These are phyloP conservation scores for Magallana nippona DNA, from an alignment of 2,888 invertebrate genomes.

Conservation along the genomic window DNA sequence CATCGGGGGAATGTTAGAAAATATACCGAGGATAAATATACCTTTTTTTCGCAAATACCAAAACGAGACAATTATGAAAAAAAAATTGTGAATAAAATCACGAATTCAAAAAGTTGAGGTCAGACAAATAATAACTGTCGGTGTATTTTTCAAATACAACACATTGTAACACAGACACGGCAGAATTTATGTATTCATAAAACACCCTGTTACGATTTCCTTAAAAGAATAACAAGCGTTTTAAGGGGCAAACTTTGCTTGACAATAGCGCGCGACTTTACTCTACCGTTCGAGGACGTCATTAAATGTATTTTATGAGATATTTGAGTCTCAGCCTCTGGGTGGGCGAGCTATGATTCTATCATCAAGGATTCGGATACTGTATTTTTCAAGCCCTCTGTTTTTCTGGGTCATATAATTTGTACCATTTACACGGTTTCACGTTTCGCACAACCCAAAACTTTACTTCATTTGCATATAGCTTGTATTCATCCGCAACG, in stretches of 20 bases:
- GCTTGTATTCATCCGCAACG: neutral
- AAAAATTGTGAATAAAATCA: neutral
- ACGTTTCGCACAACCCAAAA: slow-evolving; percentile 31
- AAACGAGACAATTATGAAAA: neutral
- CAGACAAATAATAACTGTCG: slow-evolving; percentile 19
- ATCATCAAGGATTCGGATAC: slow-evolving; percentile 46
- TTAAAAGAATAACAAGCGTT: slow-evolving; percentile 10
- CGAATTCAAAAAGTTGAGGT: neutral
- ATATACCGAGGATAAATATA: too few relatives aligned
- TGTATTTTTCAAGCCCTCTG: slow-evolving; percentile 43
- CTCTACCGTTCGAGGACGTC: slow-evolving; percentile 39
- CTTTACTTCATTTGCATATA: slow-evolving; percentile 37
- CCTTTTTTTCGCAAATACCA: too few relatives aligned
- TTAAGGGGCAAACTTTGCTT: slow-evolving; percentile 1
- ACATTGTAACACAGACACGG: slow-evolving; percentile 20
- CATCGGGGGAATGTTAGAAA: too few relatives aligned
- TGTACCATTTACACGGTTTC: slow-evolving; percentile 47
- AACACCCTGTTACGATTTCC: slow-evolving; percentile 36
- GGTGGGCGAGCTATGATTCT: slow-evolving; percentile 49
- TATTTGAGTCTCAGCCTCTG: slow-evolving; percentile 39
- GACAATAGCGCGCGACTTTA: slow-evolving; percentile 28
- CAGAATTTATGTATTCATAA: slow-evolving; percentile 36
- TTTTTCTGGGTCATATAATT: slow-evolving; percentile 45
- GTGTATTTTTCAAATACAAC: slow-evolving; percentile 27
- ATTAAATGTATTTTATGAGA: slow-evolving; percentile 46